A percentile compares a stretch with the other conserved stretches of the same genome.
Conservation (phyloP, 2,113 vertebrate genomes). For the Oncorhynchus tshawytscha region DNA sequence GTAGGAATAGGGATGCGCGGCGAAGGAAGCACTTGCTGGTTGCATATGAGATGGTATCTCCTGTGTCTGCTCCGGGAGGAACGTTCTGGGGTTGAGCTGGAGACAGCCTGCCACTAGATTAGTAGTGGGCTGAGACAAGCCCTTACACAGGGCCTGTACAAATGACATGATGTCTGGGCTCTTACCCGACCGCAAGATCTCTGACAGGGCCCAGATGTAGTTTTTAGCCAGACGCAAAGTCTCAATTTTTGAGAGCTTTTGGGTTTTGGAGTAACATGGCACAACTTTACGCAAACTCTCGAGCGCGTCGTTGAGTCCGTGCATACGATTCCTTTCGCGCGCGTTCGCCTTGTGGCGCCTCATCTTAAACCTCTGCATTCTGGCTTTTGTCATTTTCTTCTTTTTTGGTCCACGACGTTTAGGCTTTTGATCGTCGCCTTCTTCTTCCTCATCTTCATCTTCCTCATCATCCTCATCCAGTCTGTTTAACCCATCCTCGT, state of each 20-base stretch:
- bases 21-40: slow-evolving; percentile 75
- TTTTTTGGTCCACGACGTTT: slow-evolving; percentile 96
- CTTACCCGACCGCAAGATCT: slow-evolving; percentile 93
- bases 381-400: slow-evolving; percentile 99
- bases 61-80: slow-evolving; percentile 91
- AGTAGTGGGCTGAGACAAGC: slow-evolving; percentile 96
- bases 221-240: slow-evolving; percentile 96
- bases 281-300: slow-evolving; percentile 98
- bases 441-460: slow-evolving; percentile 87
- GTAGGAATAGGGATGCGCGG: slow-evolving; percentile 85
- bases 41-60: slow-evolving; percentile 84
- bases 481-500: slow-evolving; percentile 58
- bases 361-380: slow-evolving; percentile 92
- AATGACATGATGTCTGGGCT: slow-evolving; percentile 94
- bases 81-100: slow-evolving; percentile 95
- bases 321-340: slow-evolving; percentile 97
- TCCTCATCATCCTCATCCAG: slow-evolving; percentile 81
- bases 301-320: slow-evolving; percentile 93
- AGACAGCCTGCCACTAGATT: slow-evolving; percentile 96
- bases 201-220: slow-evolving; percentile 97
- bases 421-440: slow-evolving; percentile 90
- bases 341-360: slow-evolving; percentile 97
- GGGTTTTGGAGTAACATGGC: slow-evolving; percentile 98
- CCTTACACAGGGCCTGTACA: slow-evolving; percentile 97
- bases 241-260: slow-evolving; percentile 98